Base-by-base conservation (phyloP, 2,797 vertebrate species). In the Thaleichthys pacificus region DNA sequence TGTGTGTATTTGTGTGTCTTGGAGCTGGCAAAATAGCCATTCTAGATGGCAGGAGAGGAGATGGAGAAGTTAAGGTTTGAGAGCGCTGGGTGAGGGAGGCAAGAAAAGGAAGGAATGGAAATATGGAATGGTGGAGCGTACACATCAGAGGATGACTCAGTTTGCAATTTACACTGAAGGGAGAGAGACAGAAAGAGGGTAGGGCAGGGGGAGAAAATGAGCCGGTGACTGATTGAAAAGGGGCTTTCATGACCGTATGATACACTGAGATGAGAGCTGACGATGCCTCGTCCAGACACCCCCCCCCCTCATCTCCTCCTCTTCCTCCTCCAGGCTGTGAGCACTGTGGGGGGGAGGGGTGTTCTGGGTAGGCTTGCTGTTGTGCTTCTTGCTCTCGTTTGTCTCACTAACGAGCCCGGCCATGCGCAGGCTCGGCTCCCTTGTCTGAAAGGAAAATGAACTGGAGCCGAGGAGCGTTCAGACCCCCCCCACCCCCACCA, bases 71-170 rank as follows among this genome's bases (percentile, higher is more conserved):
- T 49, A 49, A 49, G 81, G 66, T 38, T 74, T 77, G 82, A 85
- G 80, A 80, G 74, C 60, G 47, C 68, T 67, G 62, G 32, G 76
- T 26, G 76, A 75, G 76, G 77, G 78, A 80, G 80, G 67, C 61
- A 57, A 69, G 73, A 68, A 73, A 68, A 63, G 5, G 22, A 21
- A 12, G 38, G 38, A 24, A 30, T 30, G 28, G 28, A 30, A 30
- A 2, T 30, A 30, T 30, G 28, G 28, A 30, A 30, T 30, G 3
- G 28, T 30, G 28, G 28, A 30, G 28, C 28, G 28, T 30, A 30
- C 28, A 30, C 28, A 30, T 30, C 28, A 30, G 3, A 30, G 28
- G 28, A 30, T 30, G 28, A 30, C 28, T 30, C 28, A 30, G 28
- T 30, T 30, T 30, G 28, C 28, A 30, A 30, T 30, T 30, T 30